Percentiles rank a stretch among this genome's conserved stretches.
Conservation (phyloP, 2,113 vertebrate genomes). For the Pomatostomus ruficeps region DNA sequence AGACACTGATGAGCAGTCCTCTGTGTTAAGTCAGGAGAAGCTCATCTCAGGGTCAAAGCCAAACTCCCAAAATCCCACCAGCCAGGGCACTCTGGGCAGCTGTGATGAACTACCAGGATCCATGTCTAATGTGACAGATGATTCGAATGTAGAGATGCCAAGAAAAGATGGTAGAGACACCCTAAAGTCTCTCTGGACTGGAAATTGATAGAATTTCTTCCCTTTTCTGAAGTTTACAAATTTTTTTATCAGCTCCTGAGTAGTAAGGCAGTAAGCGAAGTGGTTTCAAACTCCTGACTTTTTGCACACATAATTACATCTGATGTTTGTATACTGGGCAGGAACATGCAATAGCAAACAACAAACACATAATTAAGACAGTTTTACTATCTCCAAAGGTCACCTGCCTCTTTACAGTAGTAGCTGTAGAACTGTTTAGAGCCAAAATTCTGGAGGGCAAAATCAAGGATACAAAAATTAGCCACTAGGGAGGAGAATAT, state of each 20-base stretch:
- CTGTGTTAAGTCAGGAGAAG: background rate
- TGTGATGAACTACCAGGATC: background rate
- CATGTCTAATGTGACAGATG: background rate
- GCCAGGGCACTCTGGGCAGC: background rate
- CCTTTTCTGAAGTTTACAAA: background rate
- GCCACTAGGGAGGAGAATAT: background rate
- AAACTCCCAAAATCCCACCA: background rate
- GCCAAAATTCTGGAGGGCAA: background rate
- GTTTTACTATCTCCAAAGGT: background rate
- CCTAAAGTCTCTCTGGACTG: background rate
- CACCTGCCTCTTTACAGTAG: background rate
- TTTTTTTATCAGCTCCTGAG: background rate
- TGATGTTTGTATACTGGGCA: background rate
- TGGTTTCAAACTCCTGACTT: background rate
- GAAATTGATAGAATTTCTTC: background rate
- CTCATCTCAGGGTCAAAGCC: background rate
- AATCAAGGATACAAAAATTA: background rate
- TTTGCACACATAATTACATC: background rate
- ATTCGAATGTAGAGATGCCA: background rate
- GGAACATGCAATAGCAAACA: background rate
- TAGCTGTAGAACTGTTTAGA: background rate
- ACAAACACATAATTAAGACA: background rate
- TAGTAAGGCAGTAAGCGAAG: background rate
- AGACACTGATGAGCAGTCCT: background rate
- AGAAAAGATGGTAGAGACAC: background rate